Base-by-base conservation (phyloP, 2,888 invertebrate genomes). In the Digitonthophagus gazella region DNA sequence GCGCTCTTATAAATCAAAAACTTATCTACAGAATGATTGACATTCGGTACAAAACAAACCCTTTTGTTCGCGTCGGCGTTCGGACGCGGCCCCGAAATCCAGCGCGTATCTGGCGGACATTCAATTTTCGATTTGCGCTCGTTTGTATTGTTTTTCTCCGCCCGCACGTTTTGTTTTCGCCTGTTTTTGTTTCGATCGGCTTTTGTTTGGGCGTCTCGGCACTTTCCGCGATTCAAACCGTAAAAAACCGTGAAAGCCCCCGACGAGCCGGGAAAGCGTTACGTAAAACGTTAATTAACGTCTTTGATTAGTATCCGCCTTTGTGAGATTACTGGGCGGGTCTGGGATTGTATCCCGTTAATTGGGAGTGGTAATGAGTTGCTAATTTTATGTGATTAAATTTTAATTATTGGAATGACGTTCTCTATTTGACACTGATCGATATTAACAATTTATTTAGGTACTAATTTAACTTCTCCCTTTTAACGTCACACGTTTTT, bases 21-120 rank as follows among this genome's bases (percentile, higher is more conserved):
- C 73, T 74, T 73, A 76, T 75, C 74, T 70, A 65, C 16, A 56
- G 71, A 73, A 74, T 76, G 75, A 76, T 76, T 74, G 75, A 76
- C 75, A 72, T 75, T 72, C 72, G 74, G 74, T 75, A 71, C 71
- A 70, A 74, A 73, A 74, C 71, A 73, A 73, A 76, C 28, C 28
- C 28, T 5, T 44, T 44, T 44, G 28, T 44, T 44, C 28, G 28
- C 3, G 28, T 44, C 28, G 28, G 28, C 28, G 28, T 44, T 44
- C 28, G 28, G 28, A n/a, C n/a, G n/a, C n/a, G n/a, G 8, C 28
- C 28, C 28, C 28, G 28, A 44, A 44, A 44, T 44, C 28, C 28
- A 11, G 11, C 28, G 11, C 28, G 28, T 44, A 44, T 44, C 28
- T 44, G 28, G 28, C 28, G 28, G 28, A 44, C 28, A 44, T 44